Conservation (phyloP, 2,113 vertebrate genomes). For the Ahaetulla prasina region DNA sequence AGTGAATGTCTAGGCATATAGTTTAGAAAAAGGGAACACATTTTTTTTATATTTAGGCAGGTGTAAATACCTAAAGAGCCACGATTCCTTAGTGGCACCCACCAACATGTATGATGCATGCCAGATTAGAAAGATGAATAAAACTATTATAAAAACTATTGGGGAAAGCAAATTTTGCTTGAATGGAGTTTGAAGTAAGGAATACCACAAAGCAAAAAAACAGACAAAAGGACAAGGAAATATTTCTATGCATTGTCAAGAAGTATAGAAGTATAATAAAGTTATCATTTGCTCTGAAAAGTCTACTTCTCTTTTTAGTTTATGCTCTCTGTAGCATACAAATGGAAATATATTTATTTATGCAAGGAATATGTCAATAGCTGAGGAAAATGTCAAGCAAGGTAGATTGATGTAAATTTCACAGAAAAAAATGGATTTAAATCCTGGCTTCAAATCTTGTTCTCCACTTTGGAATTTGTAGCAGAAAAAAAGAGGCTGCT, state of each 20-base stretch:
- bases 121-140: not conserved
- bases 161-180: not conserved
- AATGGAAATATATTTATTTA: not conserved
- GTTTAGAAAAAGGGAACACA: not conserved
- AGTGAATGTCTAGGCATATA: rapidly evolving
- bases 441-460: not conserved
- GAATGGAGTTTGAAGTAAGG: not conserved
- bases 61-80: not conserved
- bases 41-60: not conserved
- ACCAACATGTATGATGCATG: not conserved
- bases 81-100: not conserved
- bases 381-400: not conserved
- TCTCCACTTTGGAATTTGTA: not conserved
- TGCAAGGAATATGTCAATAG: not conserved
- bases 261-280: not conserved
- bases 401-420: not conserved
- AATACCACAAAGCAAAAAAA: not conserved
- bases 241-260: not conserved
- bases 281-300: not conserved
- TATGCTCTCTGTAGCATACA: not conserved
- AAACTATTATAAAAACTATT: not conserved
- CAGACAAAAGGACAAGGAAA: not conserved
- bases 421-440: not conserved
- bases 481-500: not conserved
- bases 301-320: not conserved